Percentiles rank a stretch among this genome's conserved stretches.
Evolutionary conservation across 2,797 vertebrate species (phyloP).

Genomic region (Spatula clypeata): DNA sequence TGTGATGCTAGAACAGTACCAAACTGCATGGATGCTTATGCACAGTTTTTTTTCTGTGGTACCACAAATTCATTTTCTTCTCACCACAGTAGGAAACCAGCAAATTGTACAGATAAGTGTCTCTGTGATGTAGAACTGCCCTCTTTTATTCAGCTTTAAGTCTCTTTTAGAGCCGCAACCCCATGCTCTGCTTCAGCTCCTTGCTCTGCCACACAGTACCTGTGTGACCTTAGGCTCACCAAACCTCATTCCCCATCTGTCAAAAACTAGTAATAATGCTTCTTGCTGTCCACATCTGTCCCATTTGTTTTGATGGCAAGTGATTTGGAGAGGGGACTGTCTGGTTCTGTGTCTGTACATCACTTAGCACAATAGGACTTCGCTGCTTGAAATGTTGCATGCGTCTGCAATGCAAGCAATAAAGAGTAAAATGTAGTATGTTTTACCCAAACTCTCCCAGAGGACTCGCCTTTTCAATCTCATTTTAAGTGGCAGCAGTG

Average conservation of each 20-base stretch:
- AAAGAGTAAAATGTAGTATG: not conserved
- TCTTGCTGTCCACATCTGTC: not conserved
- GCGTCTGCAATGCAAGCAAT: not conserved
- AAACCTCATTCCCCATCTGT: not conserved
- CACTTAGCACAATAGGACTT: not conserved
- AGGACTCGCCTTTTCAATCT: not conserved
- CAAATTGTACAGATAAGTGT: not conserved
- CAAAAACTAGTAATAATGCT: not conserved
- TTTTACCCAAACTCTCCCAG: not conserved
- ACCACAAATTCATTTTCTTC: not conserved
- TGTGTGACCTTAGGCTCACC: not conserved
- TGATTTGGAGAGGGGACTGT: not conserved
- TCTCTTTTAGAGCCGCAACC: not conserved
- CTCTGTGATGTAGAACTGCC: not conserved
- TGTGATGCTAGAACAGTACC: rapidly evolving
- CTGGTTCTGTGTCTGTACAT: rapidly evolving
- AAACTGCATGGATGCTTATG: rapidly evolving
- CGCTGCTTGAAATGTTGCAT: not conserved
- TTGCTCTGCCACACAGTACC: not conserved
- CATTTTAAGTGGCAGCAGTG: not conserved
- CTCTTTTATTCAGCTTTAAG: not conserved
- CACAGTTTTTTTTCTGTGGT: rapidly evolving
- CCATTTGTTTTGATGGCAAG: not conserved
- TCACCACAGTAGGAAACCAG: not conserved
- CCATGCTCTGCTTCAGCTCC: not conserved